Percentiles rank a stretch among this genome's conserved stretches.
These are phyloP conservation scores for Laticauda colubrina DNA, from an alignment of 2,113 vertebrate genomes.

Conservation along the genomic window DNA sequence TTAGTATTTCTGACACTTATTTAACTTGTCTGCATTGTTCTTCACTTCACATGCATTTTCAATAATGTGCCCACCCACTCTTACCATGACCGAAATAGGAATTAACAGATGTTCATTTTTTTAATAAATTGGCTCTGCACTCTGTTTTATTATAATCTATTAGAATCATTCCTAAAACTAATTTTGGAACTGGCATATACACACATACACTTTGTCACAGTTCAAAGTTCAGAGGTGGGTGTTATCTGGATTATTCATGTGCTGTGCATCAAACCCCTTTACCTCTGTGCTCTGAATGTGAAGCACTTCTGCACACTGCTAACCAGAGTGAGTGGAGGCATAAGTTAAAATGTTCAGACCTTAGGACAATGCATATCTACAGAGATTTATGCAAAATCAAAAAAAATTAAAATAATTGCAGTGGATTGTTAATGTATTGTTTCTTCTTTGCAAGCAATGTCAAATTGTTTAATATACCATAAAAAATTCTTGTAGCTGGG, in stretches of 20 bases:
- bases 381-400: neutral
- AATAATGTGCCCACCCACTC: neutral
- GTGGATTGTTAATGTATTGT: neutral
- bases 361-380: neutral
- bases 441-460: neutral
- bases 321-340: neutral
- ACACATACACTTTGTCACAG: neutral
- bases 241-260: neutral
- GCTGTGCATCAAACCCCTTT: neutral
- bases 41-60: neutral
- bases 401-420: neutral
- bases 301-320: neutral
- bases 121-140: neutral
- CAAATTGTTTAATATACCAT: neutral
- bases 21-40: neutral
- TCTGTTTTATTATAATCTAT: neutral
- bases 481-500: neutral
- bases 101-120: neutral
- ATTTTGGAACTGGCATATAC: neutral
- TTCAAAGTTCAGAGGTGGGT: neutral
- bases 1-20: neutral
- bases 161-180: neutral
- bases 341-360: neutral
- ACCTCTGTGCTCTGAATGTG: neutral
- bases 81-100: neutral